Evolutionary conservation across 2,888 invertebrate genomes (phyloP).

Genomic region (Scaeva pyrastri): DNA sequence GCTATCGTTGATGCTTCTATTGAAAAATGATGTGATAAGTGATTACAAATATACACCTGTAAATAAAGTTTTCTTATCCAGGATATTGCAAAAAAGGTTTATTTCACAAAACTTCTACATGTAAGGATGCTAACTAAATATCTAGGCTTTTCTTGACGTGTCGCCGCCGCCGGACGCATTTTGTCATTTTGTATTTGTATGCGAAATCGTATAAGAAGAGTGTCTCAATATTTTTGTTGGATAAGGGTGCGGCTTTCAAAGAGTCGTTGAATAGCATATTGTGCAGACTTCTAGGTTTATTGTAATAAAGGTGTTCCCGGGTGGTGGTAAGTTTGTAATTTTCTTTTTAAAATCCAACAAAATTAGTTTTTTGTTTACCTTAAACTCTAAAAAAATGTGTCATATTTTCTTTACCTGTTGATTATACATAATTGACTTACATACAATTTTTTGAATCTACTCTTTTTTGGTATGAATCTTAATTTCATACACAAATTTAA

Average conservation of each 20-base stretch:
- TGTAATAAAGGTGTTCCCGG: not conserved
- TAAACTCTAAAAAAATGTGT: no score
- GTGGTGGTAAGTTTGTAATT: conserved; percentile 45
- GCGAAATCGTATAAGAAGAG: conserved; percentile 47
- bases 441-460: no score
- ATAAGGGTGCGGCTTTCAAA: conserved; percentile 64
- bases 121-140: conserved; percentile 22
- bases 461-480: no score
- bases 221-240: conserved; percentile 38
- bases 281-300: conserved; percentile 21
- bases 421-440: no score
- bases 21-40: not conserved
- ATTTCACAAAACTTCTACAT: conserved; percentile 17
- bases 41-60: conserved; percentile 7
- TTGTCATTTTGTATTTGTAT: conserved; percentile 51
- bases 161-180: conserved; percentile 44
- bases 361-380: not conserved
- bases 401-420: no score
- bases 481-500: no score
- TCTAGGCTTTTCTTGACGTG: conserved; percentile 52
- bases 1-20: not conserved
- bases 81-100: conserved; percentile 30
- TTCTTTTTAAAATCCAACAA: not conserved
- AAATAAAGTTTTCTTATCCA: conserved; percentile 3
- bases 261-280: conserved; percentile 6